Evolutionary conservation across 2,113 vertebrate genomes (phyloP).

Genomic region (Dromas ardeola): DNA sequence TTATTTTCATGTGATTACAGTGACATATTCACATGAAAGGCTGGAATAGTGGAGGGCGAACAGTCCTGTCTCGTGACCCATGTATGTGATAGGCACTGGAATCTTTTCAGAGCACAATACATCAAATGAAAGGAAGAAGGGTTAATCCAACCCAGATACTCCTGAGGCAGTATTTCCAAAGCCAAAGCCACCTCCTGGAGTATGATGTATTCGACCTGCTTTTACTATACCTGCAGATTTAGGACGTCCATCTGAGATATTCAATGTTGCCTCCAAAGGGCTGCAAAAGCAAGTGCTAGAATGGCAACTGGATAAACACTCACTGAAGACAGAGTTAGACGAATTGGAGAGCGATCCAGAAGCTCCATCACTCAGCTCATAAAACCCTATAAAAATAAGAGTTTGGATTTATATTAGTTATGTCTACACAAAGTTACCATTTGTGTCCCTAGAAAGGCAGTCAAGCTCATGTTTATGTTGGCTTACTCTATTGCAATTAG

Average conservation of each 20-base stretch:
- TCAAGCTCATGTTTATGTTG: constrained; percentile 27
- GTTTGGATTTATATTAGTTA: constrained; percentile 58
- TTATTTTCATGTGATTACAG: not conserved
- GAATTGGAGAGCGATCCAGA: constrained; percentile 96
- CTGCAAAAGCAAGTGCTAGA: constrained; percentile 91
- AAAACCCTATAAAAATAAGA: constrained; percentile 88
- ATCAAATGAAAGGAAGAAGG: constrained; percentile 36
- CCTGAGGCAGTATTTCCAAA: constrained; percentile 54
- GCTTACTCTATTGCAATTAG: not conserved
- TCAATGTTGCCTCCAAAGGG: constrained; percentile 86
- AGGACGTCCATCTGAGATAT: constrained; percentile 83
- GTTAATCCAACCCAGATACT: constrained; percentile 56
- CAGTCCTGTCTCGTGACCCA: not conserved
- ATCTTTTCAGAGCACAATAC: not conserved
- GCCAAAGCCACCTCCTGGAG: constrained; percentile 55
- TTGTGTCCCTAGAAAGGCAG: constrained; percentile 24
- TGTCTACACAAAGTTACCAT: constrained; percentile 15
- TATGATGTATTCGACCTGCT: constrained; percentile 38
- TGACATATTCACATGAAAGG: not conserved
- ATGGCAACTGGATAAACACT: constrained; percentile 92
- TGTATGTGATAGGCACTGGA: not conserved
- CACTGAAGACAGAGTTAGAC: constrained; percentile 96
- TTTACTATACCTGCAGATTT: constrained; percentile 87
- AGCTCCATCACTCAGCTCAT: constrained; percentile 91
- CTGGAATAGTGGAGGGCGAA: not conserved